Evolutionary conservation across 2,113 vertebrate species (phyloP), one percentile per base, ranked within the genome.

Genomic region (Scomber colias): DNA sequence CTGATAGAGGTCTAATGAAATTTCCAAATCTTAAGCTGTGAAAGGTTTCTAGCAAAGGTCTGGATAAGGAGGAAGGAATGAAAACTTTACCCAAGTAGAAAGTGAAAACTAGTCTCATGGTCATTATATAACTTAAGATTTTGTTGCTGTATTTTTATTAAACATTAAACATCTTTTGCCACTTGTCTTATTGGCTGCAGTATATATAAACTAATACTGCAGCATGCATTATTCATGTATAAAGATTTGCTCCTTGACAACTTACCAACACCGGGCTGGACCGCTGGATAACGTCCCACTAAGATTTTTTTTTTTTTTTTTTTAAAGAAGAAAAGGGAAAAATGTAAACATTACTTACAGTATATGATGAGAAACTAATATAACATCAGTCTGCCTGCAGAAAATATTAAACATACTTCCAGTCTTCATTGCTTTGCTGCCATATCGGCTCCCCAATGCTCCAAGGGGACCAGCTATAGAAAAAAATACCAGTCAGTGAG

Each of bases 371-470:
- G 21, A 66, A 64, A 56, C 15, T 17, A 0, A 51, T 11, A 21
- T 44, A 16, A 35, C 0, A 16, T 8, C 3, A 15, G 6, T n/a
- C 2, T 69, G 24, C 24, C 27, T 24, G 27, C 53, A 59, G 35
- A 59, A 48, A 44, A 15, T 27, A 27, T 4, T 9, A 11, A 15
- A 82, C 92, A 3, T 77, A 94, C 93, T 50, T 80, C 88, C 91
- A 45, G 87, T 68, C 49, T 94, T 95, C 82, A 92, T 90, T 0
- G 86, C 90, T 79, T 93, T 94, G 76, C 10, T 89, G 55, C 83
- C 88, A 49, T 93, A 92, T 68, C 91, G 77, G 71, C 35, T 89
- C 48, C 90, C 93, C 44, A 92, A 67, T 0, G 91, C 88, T 69
- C 90, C 91, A 0, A 91, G 89, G 9, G 93, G 61, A 1, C 93